A percentile compares a stretch with the other conserved stretches of the same genome.
Evolutionary conservation across 1,140 invertebrate genomes (phyloP).

Genomic region (Drosophila saltans): DNA sequence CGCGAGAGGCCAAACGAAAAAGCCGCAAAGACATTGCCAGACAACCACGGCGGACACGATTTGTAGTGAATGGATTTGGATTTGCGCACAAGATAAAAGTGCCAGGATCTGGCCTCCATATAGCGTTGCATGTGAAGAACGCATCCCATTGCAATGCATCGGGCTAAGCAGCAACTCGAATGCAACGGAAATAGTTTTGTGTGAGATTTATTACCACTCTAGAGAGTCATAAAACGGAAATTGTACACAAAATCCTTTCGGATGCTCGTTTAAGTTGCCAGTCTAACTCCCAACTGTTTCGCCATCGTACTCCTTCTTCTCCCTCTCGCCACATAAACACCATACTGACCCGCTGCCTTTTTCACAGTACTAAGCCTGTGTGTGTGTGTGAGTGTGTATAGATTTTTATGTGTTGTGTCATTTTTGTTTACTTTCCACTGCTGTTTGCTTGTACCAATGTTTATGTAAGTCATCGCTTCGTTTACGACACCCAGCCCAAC

Average conservation of each 20-base stretch:
- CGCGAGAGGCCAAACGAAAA: constrained; percentile 44
- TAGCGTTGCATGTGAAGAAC: constrained; percentile 49
- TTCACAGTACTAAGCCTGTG: constrained; percentile 1
- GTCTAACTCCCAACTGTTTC: constrained; percentile 24
- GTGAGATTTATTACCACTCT: constrained; percentile 83
- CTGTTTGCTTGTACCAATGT: constrained; percentile 73
- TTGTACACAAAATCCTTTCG: constrained; percentile 83
- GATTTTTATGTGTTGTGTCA: constrained; percentile 80
- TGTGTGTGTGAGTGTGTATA: constrained; percentile 42
- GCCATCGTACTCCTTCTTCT: no score
- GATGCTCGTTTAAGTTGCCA: constrained; percentile 79
- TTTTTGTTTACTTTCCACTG: constrained; percentile 72
- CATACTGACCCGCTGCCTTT: not conserved
- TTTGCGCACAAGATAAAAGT: constrained; percentile 80
- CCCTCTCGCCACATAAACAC: not conserved
- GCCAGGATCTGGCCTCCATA: constrained; percentile 22
- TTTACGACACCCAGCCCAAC: constrained; percentile 59
- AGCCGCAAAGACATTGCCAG: constrained; percentile 62
- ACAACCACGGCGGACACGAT: constrained; percentile 52
- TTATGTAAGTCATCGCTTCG: constrained; percentile 80
- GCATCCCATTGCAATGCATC: constrained; percentile 17
- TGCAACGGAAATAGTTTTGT: constrained; percentile 83
- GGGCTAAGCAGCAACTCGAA: constrained; percentile 60
- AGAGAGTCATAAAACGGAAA: constrained; percentile 83
- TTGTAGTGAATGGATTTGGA: constrained; percentile 81